A percentile compares a stretch with the other conserved stretches of the same genome.
phyloP scores from a whole-genome alignment of 2,113 vertebrate species.

The Fregetta grallaria region DNA sequence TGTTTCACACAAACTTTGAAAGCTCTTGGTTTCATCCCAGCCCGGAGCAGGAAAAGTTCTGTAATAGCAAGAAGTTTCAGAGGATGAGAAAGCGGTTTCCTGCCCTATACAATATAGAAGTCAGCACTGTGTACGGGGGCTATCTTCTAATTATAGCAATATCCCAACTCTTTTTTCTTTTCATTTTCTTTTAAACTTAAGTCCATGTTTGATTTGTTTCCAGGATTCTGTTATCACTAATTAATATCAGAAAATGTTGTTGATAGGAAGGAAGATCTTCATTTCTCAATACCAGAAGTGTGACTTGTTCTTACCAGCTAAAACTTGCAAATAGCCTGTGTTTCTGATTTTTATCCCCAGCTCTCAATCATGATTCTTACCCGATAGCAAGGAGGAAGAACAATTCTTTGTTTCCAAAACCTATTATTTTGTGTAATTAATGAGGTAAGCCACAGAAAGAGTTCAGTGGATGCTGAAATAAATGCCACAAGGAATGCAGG shows the following conservation, averaged over 20 bases:
- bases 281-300: neutral
- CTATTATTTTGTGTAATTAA: conserved; percentile 39
- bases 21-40: conserved; percentile 2
- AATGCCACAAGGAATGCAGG: neutral
- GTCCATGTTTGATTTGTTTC: neutral
- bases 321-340: neutral
- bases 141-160: neutral
- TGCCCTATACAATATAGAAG: neutral
- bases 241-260: neutral
- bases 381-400: neutral
- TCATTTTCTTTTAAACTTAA: neutral
- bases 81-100: neutral
- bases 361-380: neutral
- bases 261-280: neutral
- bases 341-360: neutral
- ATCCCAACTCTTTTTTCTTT: neutral
- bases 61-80: neutral
- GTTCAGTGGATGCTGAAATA: neutral
- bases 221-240: neutral
- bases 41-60: neutral
- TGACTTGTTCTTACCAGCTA: neutral
- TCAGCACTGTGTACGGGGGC: neutral
- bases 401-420: neutral
- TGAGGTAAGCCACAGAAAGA: conserved; percentile 12
- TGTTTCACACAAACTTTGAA: neutral